A percentile compares a stretch with the other conserved stretches of the same genome.
Evolutionary conservation across 2,888 invertebrate genomes (phyloP).

Genomic region (Lumbricus terrestris): DNA sequence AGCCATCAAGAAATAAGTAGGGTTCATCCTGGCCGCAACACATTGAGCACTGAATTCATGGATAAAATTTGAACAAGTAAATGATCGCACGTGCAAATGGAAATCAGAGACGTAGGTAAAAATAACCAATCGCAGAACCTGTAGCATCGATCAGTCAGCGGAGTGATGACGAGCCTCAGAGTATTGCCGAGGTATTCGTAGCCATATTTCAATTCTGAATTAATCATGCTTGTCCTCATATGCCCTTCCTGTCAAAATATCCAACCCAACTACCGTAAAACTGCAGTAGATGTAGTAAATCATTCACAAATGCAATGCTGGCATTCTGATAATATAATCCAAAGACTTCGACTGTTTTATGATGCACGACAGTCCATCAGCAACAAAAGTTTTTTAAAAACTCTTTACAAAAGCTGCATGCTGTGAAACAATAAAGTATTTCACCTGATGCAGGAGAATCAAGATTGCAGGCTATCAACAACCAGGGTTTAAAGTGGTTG

Average conservation of each 20-base stretch:
- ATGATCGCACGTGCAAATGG: neutral
- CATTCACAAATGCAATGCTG: neutral
- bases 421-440: neutral
- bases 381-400: neutral
- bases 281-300: neutral
- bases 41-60: neutral
- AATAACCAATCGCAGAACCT: constrained; percentile 44
- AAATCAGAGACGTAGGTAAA: neutral
- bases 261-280: neutral
- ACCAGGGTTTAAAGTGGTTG: too few species aligned
- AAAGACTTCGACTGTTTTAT: neutral
- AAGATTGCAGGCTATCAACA: neutral
- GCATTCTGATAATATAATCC: neutral
- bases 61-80: neutral
- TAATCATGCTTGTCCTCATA: constrained; percentile 61
- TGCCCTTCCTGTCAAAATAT: constrained; percentile 52
- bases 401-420: neutral
- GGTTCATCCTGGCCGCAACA: neutral
- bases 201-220: constrained; percentile 60
- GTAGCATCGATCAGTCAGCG: constrained; percentile 62
- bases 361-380: neutral
- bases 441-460: neutral
- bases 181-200: constrained; percentile 62
- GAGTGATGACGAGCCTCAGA: constrained; percentile 61
- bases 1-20: neutral